Percentiles rank a stretch among this genome's conserved stretches.
Conservation (phyloP, 2,797 vertebrate species). For the Cynopterus sphinx region DNA sequence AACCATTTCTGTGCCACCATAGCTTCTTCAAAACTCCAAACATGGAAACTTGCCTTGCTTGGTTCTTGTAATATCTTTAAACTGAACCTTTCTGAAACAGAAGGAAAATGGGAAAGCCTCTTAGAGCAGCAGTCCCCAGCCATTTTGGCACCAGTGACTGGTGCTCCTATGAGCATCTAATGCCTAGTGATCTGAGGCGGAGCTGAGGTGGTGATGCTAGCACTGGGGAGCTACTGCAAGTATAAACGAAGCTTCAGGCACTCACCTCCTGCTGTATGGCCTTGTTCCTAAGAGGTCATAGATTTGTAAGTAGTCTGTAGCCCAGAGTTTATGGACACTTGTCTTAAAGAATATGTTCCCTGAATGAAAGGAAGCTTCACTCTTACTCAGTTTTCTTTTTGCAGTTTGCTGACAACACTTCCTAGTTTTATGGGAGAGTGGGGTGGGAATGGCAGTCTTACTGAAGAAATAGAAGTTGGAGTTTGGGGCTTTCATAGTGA, state of each 20-base stretch:
- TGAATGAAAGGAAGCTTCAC: background rate
- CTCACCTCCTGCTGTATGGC: too few species aligned
- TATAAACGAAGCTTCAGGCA: too few species aligned
- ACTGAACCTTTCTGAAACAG: background rate
- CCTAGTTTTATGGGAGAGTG: background rate
- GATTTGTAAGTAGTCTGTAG: too few species aligned
- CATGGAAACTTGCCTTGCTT: background rate
- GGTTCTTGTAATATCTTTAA: background rate
- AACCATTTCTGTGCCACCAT: background rate
- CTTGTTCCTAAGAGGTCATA: too few species aligned
- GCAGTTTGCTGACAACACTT: background rate
- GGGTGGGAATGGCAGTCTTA: too few species aligned
- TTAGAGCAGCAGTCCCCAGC: too few species aligned
- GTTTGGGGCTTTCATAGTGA: background rate
- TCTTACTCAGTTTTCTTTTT: background rate
- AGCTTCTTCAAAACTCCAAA: background rate
- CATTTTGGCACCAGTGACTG: too few species aligned
- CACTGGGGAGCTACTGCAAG: too few species aligned
- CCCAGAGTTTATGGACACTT: too few species aligned
- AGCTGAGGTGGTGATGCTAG: too few species aligned
- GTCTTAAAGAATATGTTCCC: background rate
- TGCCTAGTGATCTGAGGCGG: too few species aligned
- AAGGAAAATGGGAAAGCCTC: background rate
- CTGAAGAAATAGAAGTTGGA: background rate
- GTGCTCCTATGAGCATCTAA: too few species aligned